These are phyloP conservation scores for Diaperis boleti DNA, from an alignment of 2,888 invertebrate species.

Conservation along the genomic window DNA sequence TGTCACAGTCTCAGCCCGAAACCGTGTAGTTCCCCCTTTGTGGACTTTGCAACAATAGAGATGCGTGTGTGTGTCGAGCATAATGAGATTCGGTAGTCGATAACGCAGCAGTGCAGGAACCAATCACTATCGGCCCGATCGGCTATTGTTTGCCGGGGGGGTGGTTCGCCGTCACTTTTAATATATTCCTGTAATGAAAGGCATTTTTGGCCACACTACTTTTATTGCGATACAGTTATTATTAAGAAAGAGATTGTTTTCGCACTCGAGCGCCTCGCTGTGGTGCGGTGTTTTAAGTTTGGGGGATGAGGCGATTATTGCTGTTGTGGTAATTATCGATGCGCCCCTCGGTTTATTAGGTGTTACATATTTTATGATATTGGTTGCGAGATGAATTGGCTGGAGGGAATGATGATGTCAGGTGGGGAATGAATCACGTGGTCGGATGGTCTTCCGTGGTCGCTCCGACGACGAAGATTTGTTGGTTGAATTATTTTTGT, in stretches of 20 bases:
- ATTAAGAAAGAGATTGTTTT: conserved; percentile 21
- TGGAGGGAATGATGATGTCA: no score
- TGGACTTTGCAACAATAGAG: conserved; percentile 58
- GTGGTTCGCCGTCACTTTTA: conserved; percentile 48
- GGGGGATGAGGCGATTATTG: background rate
- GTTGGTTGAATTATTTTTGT: no score
- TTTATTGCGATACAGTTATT: conserved; percentile 37
- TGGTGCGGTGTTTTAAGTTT: background rate
- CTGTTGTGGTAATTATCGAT: background rate
- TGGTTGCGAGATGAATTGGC: no score
- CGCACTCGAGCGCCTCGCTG: conserved; percentile 8
- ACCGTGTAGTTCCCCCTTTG: conserved; percentile 48
- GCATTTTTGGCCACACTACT: conserved; percentile 34
- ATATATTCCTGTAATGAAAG: conserved; percentile 34
- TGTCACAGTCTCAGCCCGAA: conserved; percentile 53
- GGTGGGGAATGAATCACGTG: no score
- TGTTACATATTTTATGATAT: background rate
- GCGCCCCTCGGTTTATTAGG: background rate
- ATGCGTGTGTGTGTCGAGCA: conserved; percentile 60
- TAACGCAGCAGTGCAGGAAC: conserved; percentile 56
- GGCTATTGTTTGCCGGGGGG: conserved; percentile 55
- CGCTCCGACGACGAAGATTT: no score
- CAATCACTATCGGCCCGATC: conserved; percentile 61
- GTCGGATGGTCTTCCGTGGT: no score
- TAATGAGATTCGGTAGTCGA: conserved; percentile 63